A percentile compares a stretch with the other conserved stretches of the same genome.
Evolutionary conservation across 2,113 vertebrate genomes (phyloP).

Genomic region (Catharus minimus): DNA sequence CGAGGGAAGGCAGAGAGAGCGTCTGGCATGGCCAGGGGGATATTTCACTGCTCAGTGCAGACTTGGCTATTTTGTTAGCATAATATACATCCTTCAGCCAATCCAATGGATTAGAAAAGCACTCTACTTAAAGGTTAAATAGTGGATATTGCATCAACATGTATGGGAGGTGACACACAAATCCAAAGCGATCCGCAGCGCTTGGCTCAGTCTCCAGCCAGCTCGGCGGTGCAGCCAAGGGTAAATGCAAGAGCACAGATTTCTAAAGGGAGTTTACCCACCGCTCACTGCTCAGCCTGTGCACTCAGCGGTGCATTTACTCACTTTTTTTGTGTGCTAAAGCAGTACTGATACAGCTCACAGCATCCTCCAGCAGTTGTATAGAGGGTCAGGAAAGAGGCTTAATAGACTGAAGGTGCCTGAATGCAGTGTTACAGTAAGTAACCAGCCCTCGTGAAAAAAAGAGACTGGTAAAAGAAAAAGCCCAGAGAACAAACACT

Average conservation of each 20-base stretch:
- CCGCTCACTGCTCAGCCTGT: conserved; percentile 23
- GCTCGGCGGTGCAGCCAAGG: background rate
- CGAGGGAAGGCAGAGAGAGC: rapidly evolving
- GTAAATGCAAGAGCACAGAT: background rate
- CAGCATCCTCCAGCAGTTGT: conserved; percentile 37
- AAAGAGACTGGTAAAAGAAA: conserved; percentile 58
- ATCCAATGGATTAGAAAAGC: background rate
- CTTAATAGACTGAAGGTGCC: conserved; percentile 53
- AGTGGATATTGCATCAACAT: background rate
- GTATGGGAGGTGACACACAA: background rate
- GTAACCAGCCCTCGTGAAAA: conserved; percentile 21
- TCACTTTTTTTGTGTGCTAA: conserved; percentile 39
- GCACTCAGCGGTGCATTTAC: conserved; percentile 30
- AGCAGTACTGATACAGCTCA: conserved; percentile 32
- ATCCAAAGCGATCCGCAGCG: background rate
- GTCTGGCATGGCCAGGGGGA: background rate
- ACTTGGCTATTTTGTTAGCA: background rate
- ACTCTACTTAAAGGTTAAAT: background rate
- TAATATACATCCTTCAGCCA: background rate
- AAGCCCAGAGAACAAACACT: conserved; percentile 60
- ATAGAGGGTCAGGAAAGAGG: conserved; percentile 31
- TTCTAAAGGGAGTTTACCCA: conserved; percentile 40
- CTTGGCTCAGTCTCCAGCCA: background rate
- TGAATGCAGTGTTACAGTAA: conserved; percentile 31
- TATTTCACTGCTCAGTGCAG: background rate